Conservation (phyloP, 2,797 vertebrate genomes). For the Chanos chanos region DNA sequence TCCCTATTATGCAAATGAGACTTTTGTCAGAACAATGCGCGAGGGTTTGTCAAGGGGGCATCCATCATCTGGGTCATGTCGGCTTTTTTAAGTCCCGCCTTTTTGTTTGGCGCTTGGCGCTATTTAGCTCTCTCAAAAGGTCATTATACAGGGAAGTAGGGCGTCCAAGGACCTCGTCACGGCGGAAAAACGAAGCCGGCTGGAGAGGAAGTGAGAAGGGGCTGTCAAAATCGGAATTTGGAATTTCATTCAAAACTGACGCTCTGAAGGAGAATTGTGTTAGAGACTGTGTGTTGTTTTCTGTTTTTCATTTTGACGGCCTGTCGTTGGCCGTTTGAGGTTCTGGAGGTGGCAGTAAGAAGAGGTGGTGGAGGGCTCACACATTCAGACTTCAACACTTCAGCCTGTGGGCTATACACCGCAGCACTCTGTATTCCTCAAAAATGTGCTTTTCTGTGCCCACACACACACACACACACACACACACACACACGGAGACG, state of each 20-base stretch:
- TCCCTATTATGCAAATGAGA: constrained; percentile 32
- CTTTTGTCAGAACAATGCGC: constrained; percentile 32
- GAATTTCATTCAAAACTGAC: constrained; percentile 21
- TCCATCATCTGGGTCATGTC: constrained; percentile 34
- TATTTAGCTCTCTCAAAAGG: constrained; percentile 26
- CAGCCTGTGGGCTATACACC: constrained; percentile 1
- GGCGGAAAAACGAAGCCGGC: neutral
- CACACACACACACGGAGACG: constrained; percentile 5
- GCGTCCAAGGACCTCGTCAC: constrained; percentile 17
- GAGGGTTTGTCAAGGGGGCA: constrained; percentile 5
- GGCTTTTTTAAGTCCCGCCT: constrained; percentile 18
- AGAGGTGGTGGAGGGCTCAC: neutral
- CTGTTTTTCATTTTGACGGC: constrained; percentile 6
- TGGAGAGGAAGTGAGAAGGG: constrained; percentile 26
- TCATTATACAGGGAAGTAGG: constrained; percentile 40
- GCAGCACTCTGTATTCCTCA: neutral
- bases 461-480: constrained; percentile 13
- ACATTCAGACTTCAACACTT: constrained; percentile 18
- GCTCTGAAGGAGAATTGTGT: constrained; percentile 13
- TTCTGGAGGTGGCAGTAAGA: constrained; percentile 4
- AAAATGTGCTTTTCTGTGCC: constrained; percentile 4
- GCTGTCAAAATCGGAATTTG: constrained; percentile 6
- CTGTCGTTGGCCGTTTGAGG: neutral
- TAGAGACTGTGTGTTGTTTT: neutral
- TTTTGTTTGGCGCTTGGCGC: constrained; percentile 38